Percentiles rank a stretch among this genome's conserved stretches.
Conservation (phyloP, 2,113 vertebrate genomes). For the Vulpes ferrilata region DNA sequence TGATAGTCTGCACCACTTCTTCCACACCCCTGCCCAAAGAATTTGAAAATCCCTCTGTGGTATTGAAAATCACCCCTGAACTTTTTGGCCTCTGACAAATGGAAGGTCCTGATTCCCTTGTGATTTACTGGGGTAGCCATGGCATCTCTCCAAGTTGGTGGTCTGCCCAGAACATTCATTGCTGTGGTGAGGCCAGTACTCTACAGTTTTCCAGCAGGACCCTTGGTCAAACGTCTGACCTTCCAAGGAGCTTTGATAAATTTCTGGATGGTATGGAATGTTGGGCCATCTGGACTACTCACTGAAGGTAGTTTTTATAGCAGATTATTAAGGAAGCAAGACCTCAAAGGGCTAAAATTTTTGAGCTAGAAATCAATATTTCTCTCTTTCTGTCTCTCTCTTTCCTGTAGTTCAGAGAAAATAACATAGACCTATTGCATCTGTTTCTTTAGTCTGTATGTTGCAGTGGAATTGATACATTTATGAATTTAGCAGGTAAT, state of each 20-base stretch:
- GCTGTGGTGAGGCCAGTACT: neutral
- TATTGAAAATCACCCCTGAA: neutral
- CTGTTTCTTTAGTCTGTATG: neutral
- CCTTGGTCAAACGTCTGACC: neutral
- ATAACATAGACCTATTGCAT: neutral
- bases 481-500: neutral
- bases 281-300: neutral
- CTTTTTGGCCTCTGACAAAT: neutral
- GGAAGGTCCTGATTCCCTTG: neutral
- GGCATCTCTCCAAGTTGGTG: neutral
- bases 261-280: conserved; percentile 23
- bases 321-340: neutral
- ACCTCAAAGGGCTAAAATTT: neutral
- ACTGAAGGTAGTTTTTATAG: neutral
- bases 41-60: neutral
- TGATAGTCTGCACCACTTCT: neutral
- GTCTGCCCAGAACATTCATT: conserved; percentile 37
- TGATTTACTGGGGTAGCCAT: conserved; percentile 12
- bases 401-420: neutral
- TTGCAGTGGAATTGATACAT: neutral
- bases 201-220: conserved; percentile 1
- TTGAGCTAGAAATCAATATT: neutral
- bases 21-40: neutral
- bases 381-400: neutral
- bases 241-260: conserved; percentile 19